Base-by-base conservation (phyloP, 2,888 invertebrate species). In the Chloroclysta siterata region DNA sequence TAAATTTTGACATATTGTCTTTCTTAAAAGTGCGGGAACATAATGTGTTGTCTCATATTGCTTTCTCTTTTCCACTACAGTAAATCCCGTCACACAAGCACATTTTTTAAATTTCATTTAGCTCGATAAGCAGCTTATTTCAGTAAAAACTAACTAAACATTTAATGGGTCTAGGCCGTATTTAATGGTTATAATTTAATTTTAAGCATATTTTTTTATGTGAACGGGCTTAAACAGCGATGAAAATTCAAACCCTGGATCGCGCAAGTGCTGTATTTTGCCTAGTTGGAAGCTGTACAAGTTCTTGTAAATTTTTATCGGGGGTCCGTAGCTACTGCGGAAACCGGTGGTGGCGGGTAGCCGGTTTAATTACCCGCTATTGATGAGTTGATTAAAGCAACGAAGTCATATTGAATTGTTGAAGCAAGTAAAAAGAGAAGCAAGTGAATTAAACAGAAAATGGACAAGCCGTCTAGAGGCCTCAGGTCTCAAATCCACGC, bases 321-420 rank as follows among this genome's bases (percentile, higher is more conserved):
- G 57, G 39, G 57, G 60, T 61, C 47, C 65, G 65, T 65, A 39
- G 60, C 57, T 65, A 57, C 65, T 54, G 53, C 53, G 64, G 14
- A 8, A 48, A 14, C 60, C 60, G 60, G 64, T 65, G 4, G 7
- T 65, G 36, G 53, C 42, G 56, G 47, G 56, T 42, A 60, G 60
- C 64, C 64, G 60, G 64, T 53, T 44, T 53, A 65, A 65, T 29
- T 65, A 44, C 48, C 41, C 53, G 42, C 56, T 41, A 15, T 7
- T 10, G 55, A 22, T 48, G 55, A 36, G 47, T 39, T 44, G 22
- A 10, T 6, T n/a, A 36, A 47, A 17, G 0, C 39, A 39, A 36
- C 39, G 6, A 47, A 28, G 46, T 50, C 2, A 29, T 55, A 14
- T 22, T 17, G 42, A 44, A 39, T 39, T n/a, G n/a, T n/a, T n/a